Percentiles rank a stretch among this genome's conserved stretches.
Conservation (phyloP, 2,888 invertebrate genomes). For the Apodemia hepburni region DNA sequence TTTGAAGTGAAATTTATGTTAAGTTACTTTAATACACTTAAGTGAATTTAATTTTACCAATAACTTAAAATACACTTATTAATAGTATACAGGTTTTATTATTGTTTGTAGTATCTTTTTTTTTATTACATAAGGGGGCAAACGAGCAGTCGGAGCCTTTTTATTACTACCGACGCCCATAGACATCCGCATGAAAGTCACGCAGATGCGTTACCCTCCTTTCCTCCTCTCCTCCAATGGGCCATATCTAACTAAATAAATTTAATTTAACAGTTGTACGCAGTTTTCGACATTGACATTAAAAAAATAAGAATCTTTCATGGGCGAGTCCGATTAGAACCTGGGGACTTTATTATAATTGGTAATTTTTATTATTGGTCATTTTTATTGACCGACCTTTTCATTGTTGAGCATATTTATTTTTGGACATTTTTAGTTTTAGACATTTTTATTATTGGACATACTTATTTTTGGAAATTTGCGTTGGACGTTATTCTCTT, state of each 20-base stretch:
- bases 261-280: slow-evolving; percentile 7
- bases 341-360: slow-evolving; percentile 8
- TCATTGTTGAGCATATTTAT: slow-evolving; percentile 8
- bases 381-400: slow-evolving; percentile 8
- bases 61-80: slow-evolving; percentile 8
- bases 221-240: slow-evolving; percentile 8
- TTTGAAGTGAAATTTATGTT: slow-evolving; percentile 8
- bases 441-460: slow-evolving; percentile 6
- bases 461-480: slow-evolving; percentile 12
- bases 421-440: slow-evolving; percentile 8
- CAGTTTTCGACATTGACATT: slow-evolving; percentile 8
- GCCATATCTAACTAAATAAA: slow-evolving; percentile 8
- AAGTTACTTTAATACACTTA: slow-evolving; percentile 8
- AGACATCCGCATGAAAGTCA: neutral
- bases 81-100: slow-evolving; percentile 8
- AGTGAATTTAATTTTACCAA: slow-evolving; percentile 8
- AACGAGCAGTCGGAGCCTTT: no score
- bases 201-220: slow-evolving; percentile 8
- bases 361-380: slow-evolving; percentile 8
- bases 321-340: slow-evolving; percentile 8
- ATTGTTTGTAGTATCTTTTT: slow-evolving; percentile 8
- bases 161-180: no score
- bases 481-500: slow-evolving; percentile 6
- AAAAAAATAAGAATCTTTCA: slow-evolving; percentile 8
- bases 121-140: neutral